Percentiles rank a stretch among this genome's conserved stretches.
phyloP scores from a whole-genome alignment of 1,140 invertebrate genomes.

The Aphaenogaster ashmeadi region DNA sequence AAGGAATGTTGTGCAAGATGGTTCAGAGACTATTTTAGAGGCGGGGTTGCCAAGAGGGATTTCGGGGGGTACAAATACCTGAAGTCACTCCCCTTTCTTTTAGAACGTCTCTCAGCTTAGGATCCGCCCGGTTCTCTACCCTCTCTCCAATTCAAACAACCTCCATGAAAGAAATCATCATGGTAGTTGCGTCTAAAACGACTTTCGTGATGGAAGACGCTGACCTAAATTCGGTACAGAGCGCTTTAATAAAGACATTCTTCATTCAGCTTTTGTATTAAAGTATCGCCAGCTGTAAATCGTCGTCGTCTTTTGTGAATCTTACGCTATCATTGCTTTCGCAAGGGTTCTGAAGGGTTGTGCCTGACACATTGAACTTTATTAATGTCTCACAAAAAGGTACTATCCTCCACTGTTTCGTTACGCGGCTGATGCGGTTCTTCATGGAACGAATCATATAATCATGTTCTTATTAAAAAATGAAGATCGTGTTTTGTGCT shows the following conservation, averaged over 20 bases:
- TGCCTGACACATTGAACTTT: slow-evolving; percentile 28
- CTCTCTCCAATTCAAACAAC: slow-evolving; percentile 69
- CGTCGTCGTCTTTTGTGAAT: slow-evolving; percentile 18
- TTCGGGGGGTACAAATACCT: slow-evolving; percentile 64
- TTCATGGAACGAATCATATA: neutral
- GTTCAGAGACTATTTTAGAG: slow-evolving; percentile 66
- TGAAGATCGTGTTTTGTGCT: neutral
- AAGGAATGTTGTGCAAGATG: slow-evolving; percentile 72
- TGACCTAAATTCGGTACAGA: slow-evolving; percentile 80
- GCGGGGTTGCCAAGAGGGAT: slow-evolving; percentile 68
- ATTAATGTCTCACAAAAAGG: slow-evolving; percentile 10
- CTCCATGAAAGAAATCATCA: slow-evolving; percentile 77
- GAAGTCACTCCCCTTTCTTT: slow-evolving; percentile 78
- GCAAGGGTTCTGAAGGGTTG: slow-evolving; percentile 30
- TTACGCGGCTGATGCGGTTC: neutral
- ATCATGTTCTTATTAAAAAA: slow-evolving; percentile 22
- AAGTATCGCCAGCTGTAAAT: slow-evolving; percentile 66
- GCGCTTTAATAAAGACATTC: slow-evolving; percentile 86
- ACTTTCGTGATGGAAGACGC: slow-evolving; percentile 61
- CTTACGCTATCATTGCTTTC: slow-evolving; percentile 2
- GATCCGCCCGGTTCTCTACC: slow-evolving; percentile 71
- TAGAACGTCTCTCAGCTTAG: slow-evolving; percentile 64
- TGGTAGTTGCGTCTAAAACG: slow-evolving; percentile 61
- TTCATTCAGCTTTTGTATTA: slow-evolving; percentile 83
- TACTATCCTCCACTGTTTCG: neutral